A percentile compares a stretch with the other conserved stretches of the same genome.
phyloP scores from a whole-genome alignment of 37 sponge, comb jelly and placozoan genomes.

The Oscarella lobularis region DNA sequence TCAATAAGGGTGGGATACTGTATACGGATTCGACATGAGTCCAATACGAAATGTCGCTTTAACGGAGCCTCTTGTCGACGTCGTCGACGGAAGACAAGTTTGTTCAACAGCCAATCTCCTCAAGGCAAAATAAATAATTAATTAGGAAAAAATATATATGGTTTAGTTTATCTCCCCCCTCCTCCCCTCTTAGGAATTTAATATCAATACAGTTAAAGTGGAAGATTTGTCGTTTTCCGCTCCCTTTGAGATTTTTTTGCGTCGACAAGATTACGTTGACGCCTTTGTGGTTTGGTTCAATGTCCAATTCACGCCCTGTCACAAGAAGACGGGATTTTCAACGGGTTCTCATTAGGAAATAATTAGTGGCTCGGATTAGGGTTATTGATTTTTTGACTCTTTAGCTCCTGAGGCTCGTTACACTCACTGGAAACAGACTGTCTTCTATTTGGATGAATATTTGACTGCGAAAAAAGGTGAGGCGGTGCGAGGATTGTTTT shows the following conservation, averaged over 20 bases:
- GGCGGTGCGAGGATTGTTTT: slow-evolving; percentile 61
- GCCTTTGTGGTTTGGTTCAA: slow-evolving; percentile 87
- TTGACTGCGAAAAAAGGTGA: slow-evolving; percentile 83
- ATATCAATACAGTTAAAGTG: slow-evolving; percentile 73
- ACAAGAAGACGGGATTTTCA: slow-evolving; percentile 74
- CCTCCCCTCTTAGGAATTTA: slow-evolving; percentile 86
- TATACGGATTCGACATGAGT: slow-evolving; percentile 98
- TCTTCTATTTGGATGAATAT: slow-evolving; percentile 89
- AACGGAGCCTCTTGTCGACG: slow-evolving; percentile 90
- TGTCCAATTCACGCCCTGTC: slow-evolving; percentile 91
- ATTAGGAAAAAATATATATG: not conserved
- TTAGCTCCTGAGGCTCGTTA: slow-evolving; percentile 69
- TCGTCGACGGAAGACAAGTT: slow-evolving; percentile 80
- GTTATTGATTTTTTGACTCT: not conserved
- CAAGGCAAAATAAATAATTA: slow-evolving; percentile 28
- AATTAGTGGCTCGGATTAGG: too few relatives aligned
- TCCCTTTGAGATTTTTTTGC: slow-evolving; percentile 54
- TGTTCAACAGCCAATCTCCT: slow-evolving; percentile 46
- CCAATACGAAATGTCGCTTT: slow-evolving; percentile 69
- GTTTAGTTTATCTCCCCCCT: not conserved
- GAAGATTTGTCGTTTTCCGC: slow-evolving; percentile 69
- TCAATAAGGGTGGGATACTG: slow-evolving; percentile 86
- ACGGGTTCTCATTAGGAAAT: too few relatives aligned
- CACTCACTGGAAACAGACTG: slow-evolving; percentile 99
- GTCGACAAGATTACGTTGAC: slow-evolving; percentile 87